A percentile compares a stretch with the other conserved stretches of the same genome.
These are phyloP conservation scores for Murina feae DNA, from an alignment of 2,113 vertebrate species.

Conservation along the genomic window DNA sequence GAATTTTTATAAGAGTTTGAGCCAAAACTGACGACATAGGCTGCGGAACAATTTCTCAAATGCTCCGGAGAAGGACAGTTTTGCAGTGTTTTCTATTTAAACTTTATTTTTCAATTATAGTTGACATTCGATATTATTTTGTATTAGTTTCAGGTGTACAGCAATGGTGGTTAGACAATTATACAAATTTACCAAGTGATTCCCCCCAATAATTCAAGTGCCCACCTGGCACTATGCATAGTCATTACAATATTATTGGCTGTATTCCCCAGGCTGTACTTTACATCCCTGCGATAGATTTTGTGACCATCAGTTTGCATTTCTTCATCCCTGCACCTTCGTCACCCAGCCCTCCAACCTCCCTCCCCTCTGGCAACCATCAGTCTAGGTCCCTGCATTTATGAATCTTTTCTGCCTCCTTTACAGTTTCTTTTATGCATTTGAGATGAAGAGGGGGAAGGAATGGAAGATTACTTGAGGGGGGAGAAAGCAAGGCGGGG, in stretches of 20 bases:
- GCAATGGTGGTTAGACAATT: background rate
- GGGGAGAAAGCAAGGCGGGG: background rate
- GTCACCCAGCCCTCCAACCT: background rate
- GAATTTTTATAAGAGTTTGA: background rate
- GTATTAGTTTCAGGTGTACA: background rate
- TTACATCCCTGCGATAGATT: background rate
- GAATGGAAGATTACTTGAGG: background rate
- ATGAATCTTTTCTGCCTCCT: background rate
- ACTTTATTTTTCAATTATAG: background rate
- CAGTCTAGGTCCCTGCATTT: background rate
- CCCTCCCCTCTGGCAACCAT: background rate
- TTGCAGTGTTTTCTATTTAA: background rate
- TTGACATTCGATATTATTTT: background rate
- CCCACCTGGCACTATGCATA: background rate
- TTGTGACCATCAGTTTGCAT: background rate
- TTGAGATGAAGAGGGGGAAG: background rate
- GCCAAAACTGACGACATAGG: background rate
- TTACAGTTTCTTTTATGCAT: background rate
- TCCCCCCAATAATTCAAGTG: background rate
- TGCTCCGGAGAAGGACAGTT: background rate
- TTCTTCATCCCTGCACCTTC: background rate
- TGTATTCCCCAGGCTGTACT: background rate
- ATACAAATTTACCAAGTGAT: background rate
- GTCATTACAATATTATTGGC: background rate
- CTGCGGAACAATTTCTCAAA: background rate